A percentile compares a stretch with the other conserved stretches of the same genome.
phyloP scores from a whole-genome alignment of 1,140 invertebrate genomes.

The Muscidifurax raptorellus region DNA sequence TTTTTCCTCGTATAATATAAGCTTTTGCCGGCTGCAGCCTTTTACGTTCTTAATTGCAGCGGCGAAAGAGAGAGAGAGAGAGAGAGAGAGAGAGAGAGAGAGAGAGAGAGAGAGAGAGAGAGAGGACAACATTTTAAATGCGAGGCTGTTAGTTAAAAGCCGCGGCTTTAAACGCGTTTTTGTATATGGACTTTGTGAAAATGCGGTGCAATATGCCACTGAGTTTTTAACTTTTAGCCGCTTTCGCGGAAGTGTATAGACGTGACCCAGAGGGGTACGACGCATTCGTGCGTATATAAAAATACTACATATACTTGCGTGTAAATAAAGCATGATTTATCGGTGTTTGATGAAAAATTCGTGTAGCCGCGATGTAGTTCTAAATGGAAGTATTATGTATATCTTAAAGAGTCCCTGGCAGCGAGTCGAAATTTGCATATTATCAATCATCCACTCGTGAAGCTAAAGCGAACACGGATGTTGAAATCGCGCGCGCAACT shows the following conservation, averaged over 20 bases:
- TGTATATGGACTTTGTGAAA: neutral
- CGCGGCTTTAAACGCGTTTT: neutral
- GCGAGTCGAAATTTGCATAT: neutral
- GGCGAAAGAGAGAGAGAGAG: neutral
- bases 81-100: neutral
- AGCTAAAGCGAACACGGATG: conserved; percentile 2
- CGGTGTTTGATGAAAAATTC: neutral
- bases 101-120: neutral
- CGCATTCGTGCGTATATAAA: too few relatives aligned
- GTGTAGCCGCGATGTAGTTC: neutral
- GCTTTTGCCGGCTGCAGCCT: neutral
- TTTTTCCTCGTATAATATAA: neutral
- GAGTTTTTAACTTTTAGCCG: too few relatives aligned
- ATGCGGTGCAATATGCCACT: neutral
- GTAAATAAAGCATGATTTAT: neutral
- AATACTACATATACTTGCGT: too few relatives aligned
- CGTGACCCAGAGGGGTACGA: too few relatives aligned
- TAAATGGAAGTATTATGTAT: conserved; percentile 39
- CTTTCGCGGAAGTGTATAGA: too few relatives aligned
- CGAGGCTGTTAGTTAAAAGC: neutral
- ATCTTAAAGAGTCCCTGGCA: conserved; percentile 18
- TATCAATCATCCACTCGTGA: conserved; percentile 29
- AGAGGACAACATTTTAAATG: conserved; percentile 7
- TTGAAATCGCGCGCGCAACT: conserved; percentile 3
- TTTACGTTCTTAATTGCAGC: conserved; percentile 12